Evolutionary conservation across 2,888 invertebrate species (phyloP).

Genomic region (Melieria crassipennis): DNA sequence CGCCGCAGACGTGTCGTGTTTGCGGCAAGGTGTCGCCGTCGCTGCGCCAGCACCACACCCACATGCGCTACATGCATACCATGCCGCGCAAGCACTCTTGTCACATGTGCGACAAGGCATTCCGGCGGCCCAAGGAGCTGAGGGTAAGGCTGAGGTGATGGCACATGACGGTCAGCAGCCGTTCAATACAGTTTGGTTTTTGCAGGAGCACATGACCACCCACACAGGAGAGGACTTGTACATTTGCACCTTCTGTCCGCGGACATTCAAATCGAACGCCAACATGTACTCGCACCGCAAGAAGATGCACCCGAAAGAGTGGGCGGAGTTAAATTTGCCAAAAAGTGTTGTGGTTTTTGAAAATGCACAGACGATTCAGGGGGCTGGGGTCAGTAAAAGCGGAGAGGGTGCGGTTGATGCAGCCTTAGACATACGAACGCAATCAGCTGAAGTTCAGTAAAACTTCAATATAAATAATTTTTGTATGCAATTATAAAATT

Average conservation of each 20-base stretch:
- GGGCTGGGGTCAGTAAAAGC: no score
- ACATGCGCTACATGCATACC: slow-evolving; percentile 58
- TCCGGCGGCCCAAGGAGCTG: slow-evolving; percentile 38
- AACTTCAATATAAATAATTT: no score
- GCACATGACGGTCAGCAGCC: no score
- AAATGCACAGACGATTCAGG: no score
- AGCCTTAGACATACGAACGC: no score
- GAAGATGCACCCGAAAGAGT: no score
- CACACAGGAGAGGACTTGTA: slow-evolving; percentile 39
- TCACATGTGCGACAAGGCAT: slow-evolving; percentile 62
- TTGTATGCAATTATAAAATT: no score
- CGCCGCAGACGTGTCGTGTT: slow-evolving; percentile 54
- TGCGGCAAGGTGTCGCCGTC: slow-evolving; percentile 58
- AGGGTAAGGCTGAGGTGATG: neutral
- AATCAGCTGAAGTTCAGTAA: no score
- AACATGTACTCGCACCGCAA: no score
- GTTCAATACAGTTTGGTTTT: neutral
- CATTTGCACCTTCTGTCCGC: slow-evolving; percentile 37
- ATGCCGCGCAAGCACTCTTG: slow-evolving; percentile 58
- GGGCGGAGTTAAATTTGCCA: no score
- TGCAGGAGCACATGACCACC: slow-evolving; percentile 36
- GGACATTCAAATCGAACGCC: slow-evolving; percentile 3
- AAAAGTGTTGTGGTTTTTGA: no score
- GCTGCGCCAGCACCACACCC: slow-evolving; percentile 54
- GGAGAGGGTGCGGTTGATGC: no score